These are phyloP conservation scores for Lagodon rhomboides DNA, from an alignment of 2,797 vertebrate species.

Conservation along the genomic window DNA sequence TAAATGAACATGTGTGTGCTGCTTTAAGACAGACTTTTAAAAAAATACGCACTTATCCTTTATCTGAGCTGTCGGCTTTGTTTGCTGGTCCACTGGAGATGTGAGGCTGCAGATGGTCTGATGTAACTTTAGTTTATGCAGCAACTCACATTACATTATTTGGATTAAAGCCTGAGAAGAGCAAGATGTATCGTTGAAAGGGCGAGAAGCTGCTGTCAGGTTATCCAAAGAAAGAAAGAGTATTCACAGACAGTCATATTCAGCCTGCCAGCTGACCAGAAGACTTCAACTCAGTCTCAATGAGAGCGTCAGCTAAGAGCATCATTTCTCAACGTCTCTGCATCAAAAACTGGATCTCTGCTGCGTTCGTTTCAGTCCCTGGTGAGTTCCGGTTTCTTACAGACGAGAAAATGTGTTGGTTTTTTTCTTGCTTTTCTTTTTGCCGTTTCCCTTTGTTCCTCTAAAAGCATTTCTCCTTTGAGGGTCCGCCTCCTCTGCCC, in stretches of 20 bases:
- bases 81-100: background rate
- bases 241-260: background rate
- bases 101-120: background rate
- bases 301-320: slow-evolving; percentile 38
- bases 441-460: slow-evolving; percentile 34
- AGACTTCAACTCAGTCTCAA: slow-evolving; percentile 18
- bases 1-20: background rate
- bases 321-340: slow-evolving; percentile 48
- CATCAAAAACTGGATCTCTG: slow-evolving; percentile 18
- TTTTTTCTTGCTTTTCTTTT: background rate
- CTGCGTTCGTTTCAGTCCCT: slow-evolving; percentile 11
- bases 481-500: slow-evolving; percentile 61
- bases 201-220: background rate
- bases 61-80: background rate
- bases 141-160: background rate
- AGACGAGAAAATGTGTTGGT: slow-evolving; percentile 10
- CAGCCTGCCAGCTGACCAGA: slow-evolving; percentile 29
- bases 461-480: slow-evolving; percentile 59
- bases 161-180: slow-evolving; percentile 1
- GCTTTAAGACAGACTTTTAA: background rate
- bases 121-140: background rate
- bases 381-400: slow-evolving; percentile 17
- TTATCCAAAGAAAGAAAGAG: background rate
- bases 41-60: background rate
- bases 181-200: background rate